These are phyloP conservation scores for Gila orcuttii DNA, from an alignment of 2,113 vertebrate genomes.

Conservation along the genomic window DNA sequence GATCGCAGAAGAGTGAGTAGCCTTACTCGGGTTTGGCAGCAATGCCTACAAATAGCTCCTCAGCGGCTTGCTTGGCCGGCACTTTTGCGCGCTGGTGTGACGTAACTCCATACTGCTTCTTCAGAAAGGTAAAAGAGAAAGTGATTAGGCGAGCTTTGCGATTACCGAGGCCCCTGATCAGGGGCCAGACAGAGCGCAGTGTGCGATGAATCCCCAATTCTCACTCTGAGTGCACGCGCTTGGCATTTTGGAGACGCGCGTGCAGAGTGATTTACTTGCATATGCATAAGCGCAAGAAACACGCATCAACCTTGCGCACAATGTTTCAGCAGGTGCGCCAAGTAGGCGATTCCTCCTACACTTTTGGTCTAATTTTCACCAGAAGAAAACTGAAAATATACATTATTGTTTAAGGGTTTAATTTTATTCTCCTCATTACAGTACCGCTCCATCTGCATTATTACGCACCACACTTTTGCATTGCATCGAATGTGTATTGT, in stretches of 20 bases:
- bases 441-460: not conserved
- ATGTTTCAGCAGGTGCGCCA: not conserved
- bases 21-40: conserved; percentile 73
- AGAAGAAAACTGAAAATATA: not conserved
- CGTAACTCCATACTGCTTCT: conserved; percentile 75
- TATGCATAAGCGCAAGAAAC: not conserved
- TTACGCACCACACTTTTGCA: not conserved
- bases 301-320: not conserved
- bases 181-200: conserved; percentile 37
- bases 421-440: not conserved
- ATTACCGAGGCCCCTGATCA: conserved; percentile 21
- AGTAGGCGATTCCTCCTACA: no score
- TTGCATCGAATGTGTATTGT: not conserved
- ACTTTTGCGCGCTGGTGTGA: conserved; percentile 72
- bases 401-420: not conserved
- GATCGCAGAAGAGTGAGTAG: conserved; percentile 72
- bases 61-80: conserved; percentile 75
- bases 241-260: conserved; percentile 25
- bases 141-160: conserved; percentile 31
- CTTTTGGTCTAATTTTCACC: not conserved
- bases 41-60: conserved; percentile 75
- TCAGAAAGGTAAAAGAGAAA: conserved; percentile 72
- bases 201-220: conserved; percentile 57
- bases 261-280: not conserved
- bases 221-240: conserved; percentile 37